Evolutionary conservation across 2,113 vertebrate genomes (phyloP).

Genomic region (Apodemus speciosus): DNA sequence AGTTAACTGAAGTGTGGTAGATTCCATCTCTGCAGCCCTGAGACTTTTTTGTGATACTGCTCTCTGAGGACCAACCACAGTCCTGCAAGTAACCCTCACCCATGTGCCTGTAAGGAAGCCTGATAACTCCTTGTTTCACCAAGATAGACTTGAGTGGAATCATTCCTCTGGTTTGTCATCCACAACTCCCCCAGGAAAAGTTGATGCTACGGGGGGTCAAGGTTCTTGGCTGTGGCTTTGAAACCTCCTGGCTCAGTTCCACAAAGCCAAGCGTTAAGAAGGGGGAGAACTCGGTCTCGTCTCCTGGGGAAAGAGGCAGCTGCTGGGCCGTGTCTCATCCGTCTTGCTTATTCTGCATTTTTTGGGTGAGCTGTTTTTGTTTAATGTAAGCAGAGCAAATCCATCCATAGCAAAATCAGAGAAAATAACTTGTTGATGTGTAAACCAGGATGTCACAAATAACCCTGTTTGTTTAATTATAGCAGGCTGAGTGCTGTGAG

Average conservation of each 20-base stretch:
- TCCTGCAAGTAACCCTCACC: not conserved
- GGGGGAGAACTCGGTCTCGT: not conserved
- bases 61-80: too few species aligned
- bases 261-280: not conserved
- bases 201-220: not conserved
- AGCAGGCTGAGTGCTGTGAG: constrained; percentile 65
- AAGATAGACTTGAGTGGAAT: not conserved
- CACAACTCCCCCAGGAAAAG: not conserved
- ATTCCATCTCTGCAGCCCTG: not conserved
- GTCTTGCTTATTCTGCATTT: constrained; percentile 75
- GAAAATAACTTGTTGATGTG: constrained; percentile 84
- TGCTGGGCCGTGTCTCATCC: constrained; percentile 47
- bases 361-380: constrained; percentile 80
- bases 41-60: not conserved
- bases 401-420: constrained; percentile 82
- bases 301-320: constrained; percentile 58
- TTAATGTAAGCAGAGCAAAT: constrained; percentile 83
- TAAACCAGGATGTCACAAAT: constrained; percentile 83
- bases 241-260: not conserved
- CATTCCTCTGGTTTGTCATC: not conserved
- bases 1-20: not conserved
- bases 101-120: not conserved
- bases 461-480: constrained; percentile 81
- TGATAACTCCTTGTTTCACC: not conserved
- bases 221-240: not conserved